Percentiles rank a stretch among this genome's conserved stretches.
These are phyloP conservation scores for Adrianichthys oophorus DNA, from an alignment of 2,797 vertebrate species.

Conservation along the genomic window DNA sequence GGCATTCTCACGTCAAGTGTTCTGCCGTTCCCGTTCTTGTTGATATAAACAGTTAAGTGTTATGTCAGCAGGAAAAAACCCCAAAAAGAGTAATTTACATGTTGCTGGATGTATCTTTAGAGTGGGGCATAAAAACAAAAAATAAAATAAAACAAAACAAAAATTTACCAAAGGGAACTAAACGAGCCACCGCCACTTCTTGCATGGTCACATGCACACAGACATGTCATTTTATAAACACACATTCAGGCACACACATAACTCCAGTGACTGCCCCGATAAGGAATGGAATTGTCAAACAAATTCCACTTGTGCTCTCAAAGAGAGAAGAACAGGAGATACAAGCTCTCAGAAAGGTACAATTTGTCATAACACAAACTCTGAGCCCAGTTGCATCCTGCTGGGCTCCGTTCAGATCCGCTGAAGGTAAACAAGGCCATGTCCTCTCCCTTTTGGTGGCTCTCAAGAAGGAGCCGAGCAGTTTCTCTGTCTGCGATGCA, in stretches of 20 bases:
- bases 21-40: conserved; percentile 39
- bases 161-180: conserved; percentile 36
- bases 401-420: conserved; percentile 30
- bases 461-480: conserved; percentile 36
- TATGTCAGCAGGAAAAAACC: conserved; percentile 55
- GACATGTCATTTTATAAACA: conserved; percentile 37
- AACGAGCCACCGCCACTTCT: conserved; percentile 39
- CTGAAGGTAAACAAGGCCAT: conserved; percentile 15
- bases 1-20: conserved; percentile 53
- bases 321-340: conserved; percentile 47
- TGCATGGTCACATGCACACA: conserved; percentile 31
- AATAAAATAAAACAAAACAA: conserved; percentile 12
- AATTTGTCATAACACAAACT: conserved; percentile 42
- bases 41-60: conserved; percentile 46
- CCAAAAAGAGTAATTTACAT: conserved; percentile 18
- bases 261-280: conserved; percentile 80
- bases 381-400: conserved; percentile 32
- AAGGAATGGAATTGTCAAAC: conserved; percentile 75
- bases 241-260: conserved; percentile 43
- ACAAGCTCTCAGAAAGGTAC: conserved; percentile 56
- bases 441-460: conserved; percentile 29
- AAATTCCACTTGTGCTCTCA: conserved; percentile 53
- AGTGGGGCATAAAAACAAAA: conserved; percentile 35
- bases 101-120: conserved; percentile 36
- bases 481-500: conserved; percentile 29